Percentiles rank a stretch among this genome's conserved stretches.
Evolutionary conservation across 2,797 vertebrate genomes (phyloP).

Genomic region (Pyrocephalus nanus): DNA sequence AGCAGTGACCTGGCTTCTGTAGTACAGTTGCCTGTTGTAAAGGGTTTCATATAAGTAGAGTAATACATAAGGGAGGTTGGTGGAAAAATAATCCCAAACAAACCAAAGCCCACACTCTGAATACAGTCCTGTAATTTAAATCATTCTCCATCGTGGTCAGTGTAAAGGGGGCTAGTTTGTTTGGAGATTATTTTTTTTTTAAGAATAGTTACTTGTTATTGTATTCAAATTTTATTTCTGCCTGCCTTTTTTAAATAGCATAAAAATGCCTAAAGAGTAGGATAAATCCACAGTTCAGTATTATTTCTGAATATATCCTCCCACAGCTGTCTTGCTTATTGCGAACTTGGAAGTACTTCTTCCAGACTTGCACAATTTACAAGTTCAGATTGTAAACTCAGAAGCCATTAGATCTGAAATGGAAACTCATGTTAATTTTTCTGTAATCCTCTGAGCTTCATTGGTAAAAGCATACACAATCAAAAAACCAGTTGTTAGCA

Average conservation of each 20-base stretch:
- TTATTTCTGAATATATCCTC: not conserved
- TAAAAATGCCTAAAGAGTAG: accelerated
- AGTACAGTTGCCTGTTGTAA: not conserved
- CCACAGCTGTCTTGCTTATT: not conserved
- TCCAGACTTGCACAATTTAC: not conserved
- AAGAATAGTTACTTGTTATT: not conserved
- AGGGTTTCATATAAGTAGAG: not conserved
- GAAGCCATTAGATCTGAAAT: not conserved
- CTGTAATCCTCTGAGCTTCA: not conserved
- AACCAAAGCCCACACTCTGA: not conserved
- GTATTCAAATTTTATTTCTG: not conserved
- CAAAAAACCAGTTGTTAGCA: not conserved
- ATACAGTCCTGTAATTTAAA: not conserved
- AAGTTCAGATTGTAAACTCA: not conserved
- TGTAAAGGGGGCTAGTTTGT: not conserved
- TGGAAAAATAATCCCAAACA: not conserved
- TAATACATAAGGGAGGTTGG: not conserved
- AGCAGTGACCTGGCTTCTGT: not conserved
- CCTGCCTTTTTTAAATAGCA: not conserved
- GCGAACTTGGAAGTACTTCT: not conserved
- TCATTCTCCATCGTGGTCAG: not conserved
- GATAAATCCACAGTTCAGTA: not conserved
- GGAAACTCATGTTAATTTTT: not conserved
- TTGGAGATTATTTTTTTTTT: not conserved
- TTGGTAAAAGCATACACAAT: not conserved